phyloP scores from a whole-genome alignment of 1,140 invertebrate species.

The Sminthurides bifidus region DNA sequence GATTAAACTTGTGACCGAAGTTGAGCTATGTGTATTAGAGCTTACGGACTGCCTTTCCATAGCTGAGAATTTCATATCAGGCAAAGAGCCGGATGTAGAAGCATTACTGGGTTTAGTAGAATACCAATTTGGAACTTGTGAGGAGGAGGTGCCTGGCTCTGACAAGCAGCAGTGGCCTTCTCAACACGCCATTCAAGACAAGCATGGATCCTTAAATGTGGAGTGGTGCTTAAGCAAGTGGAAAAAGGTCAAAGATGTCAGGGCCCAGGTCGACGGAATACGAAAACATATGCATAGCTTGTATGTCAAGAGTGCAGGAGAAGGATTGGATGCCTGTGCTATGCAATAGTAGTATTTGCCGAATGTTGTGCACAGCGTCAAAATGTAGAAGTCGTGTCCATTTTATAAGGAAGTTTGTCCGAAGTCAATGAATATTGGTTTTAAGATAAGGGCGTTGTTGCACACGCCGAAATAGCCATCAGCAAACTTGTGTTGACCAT shows the following conservation, averaged over 20 bases:
- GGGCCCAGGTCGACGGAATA: slow-evolving; percentile 6
- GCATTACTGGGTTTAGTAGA: slow-evolving; percentile 17
- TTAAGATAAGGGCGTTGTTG: too few species aligned
- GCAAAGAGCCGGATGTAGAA: slow-evolving; percentile 22
- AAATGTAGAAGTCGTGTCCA: too few species aligned
- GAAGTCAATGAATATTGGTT: too few species aligned
- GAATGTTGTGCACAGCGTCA: too few species aligned
- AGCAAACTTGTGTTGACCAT: too few species aligned
- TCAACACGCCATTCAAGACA: too few species aligned
- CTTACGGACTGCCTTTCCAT: slow-evolving; percentile 15
- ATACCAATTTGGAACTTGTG: not conserved
- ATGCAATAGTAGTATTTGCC: slow-evolving; percentile 12
- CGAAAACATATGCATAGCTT: slow-evolving; percentile 10
- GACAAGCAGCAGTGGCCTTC: too few species aligned
- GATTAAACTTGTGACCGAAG: slow-evolving; percentile 17
- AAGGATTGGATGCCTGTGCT: slow-evolving; percentile 9
- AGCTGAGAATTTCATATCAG: slow-evolving; percentile 10
- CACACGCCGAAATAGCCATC: too few species aligned
- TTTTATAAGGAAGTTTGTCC: not conserved
- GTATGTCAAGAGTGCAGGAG: slow-evolving; percentile 19
- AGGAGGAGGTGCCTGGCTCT: not conserved
- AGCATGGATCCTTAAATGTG: not conserved
- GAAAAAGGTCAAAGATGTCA: slow-evolving; percentile 14
- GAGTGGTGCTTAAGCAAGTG: slow-evolving; percentile 20
- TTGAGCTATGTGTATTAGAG: slow-evolving; percentile 23